Evolutionary conservation across 2,888 invertebrate genomes (phyloP), one percentile per base, ranked within the genome.

Genomic region (Phortica magna): DNA sequence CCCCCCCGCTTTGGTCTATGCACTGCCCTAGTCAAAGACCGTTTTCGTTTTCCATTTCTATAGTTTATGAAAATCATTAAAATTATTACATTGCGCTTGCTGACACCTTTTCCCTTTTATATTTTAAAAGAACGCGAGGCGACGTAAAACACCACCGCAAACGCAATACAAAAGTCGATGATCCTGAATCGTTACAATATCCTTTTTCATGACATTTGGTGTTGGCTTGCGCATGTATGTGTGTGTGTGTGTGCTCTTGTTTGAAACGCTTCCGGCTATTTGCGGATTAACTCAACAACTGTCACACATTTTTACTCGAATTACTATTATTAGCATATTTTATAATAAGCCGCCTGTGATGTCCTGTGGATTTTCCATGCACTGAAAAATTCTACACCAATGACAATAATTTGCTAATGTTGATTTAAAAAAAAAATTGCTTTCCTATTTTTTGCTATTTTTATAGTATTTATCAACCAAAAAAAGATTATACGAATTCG

Each of bases 11-110:
- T 17, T 17, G 39, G 12, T 61, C 70, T 43, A 53, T 65, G 41
- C 31, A 17, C 7, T 12, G 61, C 61, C 61, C 61, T 61, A 17
- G 22, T 1, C 9, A 48, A 12, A 14, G 9, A 68, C 31, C 41
- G 76, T 68, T 81, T 85, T 84, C 82, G 74, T 31, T 31, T 31
- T 31, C 5, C 31, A 83, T 85, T 87, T 85, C 12, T 48, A 43
- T 68, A 68, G 70, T 71, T 71, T 71, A 55, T 71, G 87, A 85
- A 87, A 87, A 85, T 85, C 87, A 85, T 85, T 87, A 87, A 87
- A 85, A 85, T 85, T 85, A 87, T 85, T 85, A 87, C 87, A 85
- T 87, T 80, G 84, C 84, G 87, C 87, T 83, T 12, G 85, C 84
- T 77, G 86, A 87, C 85, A 87, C 85, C 87, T 85, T 80, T 76